phyloP scores from a whole-genome alignment of 1,140 invertebrate genomes.

The Hypothenemus hampei region DNA sequence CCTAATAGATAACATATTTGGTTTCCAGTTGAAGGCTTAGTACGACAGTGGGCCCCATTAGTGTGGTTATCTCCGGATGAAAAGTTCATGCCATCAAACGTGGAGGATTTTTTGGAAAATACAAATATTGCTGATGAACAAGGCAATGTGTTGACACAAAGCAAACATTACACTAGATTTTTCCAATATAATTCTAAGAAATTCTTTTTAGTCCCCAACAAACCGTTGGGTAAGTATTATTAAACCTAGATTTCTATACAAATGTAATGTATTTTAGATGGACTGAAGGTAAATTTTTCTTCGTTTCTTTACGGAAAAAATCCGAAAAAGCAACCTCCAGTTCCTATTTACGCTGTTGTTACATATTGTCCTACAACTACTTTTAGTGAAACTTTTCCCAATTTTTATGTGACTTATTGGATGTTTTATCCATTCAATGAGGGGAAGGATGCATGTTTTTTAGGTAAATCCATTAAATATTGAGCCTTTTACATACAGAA shows the following conservation, averaged over 20 bases:
- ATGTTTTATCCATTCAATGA: slow-evolving; percentile 63
- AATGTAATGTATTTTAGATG: slow-evolving; percentile 42
- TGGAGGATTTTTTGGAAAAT: slow-evolving; percentile 57
- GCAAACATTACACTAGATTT: slow-evolving; percentile 21
- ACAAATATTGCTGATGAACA: slow-evolving; percentile 46
- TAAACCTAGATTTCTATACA: background rate
- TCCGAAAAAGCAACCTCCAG: slow-evolving; percentile 47
- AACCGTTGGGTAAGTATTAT: slow-evolving; percentile 48
- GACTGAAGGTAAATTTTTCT: slow-evolving; percentile 49
- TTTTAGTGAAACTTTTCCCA: slow-evolving; percentile 21
- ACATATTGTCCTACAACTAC: slow-evolving; percentile 42
- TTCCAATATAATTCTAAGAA: slow-evolving; percentile 43
- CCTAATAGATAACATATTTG: no score
- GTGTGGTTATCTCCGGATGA: slow-evolving; percentile 60
- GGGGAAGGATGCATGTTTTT: slow-evolving; percentile 53
- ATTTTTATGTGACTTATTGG: slow-evolving; percentile 64
- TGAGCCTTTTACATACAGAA: no score
- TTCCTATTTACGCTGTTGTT: slow-evolving; percentile 58
- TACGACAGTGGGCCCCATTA: slow-evolving; percentile 56
- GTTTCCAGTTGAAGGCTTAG: slow-evolving; percentile 33
- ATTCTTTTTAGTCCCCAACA: slow-evolving; percentile 52
- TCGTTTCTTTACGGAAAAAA: slow-evolving; percentile 58
- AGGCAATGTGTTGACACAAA: slow-evolving; percentile 24
- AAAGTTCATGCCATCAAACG: slow-evolving; percentile 56
- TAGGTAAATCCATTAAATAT: no score